Conservation (phyloP, 2,797 vertebrate species). For the Helarctos malayanus region DNA sequence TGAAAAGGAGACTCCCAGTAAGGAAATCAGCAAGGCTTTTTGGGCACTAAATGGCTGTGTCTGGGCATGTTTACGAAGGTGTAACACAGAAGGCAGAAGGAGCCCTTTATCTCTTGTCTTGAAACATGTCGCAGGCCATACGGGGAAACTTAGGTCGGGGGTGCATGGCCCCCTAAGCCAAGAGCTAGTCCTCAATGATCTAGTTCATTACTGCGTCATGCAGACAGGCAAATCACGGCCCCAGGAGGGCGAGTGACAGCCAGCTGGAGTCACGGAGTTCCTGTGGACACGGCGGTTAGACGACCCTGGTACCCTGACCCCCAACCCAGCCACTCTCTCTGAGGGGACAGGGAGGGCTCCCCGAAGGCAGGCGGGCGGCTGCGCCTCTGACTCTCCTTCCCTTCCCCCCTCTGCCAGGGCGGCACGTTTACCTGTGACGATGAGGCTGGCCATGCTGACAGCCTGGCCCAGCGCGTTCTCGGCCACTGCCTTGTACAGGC, state of each 20-base stretch:
- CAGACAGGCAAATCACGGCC: neutral
- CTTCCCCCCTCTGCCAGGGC: accelerated
- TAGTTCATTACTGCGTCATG: accelerated
- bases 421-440: constrained; percentile 90
- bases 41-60: accelerated
- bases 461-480: constrained; percentile 91
- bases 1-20: neutral
- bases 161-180: neutral
- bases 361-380: neutral
- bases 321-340: neutral
- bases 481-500: constrained; percentile 91
- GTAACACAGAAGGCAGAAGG: neutral
- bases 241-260: accelerated
- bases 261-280: neutral
- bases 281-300: too few species aligned
- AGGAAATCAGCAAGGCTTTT: accelerated
- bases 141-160: neutral
- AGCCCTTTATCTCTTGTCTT: neutral
- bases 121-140: neutral
- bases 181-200: too few species aligned
- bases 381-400: too few species aligned
- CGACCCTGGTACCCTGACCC: neutral
- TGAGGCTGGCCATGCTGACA: constrained; percentile 90
- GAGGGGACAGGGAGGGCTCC: too few species aligned
- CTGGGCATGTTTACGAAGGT: neutral